Conservation (phyloP, 2,113 vertebrate genomes). For the Megaptera novaeangliae region DNA sequence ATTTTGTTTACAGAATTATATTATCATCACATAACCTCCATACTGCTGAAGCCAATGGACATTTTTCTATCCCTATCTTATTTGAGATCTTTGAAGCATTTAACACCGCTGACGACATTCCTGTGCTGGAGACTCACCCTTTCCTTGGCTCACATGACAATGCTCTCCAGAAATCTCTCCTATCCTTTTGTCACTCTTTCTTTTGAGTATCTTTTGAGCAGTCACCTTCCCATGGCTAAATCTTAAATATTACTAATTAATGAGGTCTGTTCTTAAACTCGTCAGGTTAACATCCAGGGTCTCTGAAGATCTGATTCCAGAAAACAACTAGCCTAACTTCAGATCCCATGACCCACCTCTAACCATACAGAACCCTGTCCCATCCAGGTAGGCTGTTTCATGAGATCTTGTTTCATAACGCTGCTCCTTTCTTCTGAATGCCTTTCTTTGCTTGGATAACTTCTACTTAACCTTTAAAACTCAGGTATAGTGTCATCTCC, state of each 20-base stretch:
- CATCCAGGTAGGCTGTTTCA: neutral
- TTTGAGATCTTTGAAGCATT: neutral
- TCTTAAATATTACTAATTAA: neutral
- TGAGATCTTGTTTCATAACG: neutral
- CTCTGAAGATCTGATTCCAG: neutral
- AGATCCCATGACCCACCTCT: neutral
- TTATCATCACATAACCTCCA: neutral
- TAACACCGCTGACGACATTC: neutral
- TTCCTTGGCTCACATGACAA: neutral
- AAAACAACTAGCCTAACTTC: neutral
- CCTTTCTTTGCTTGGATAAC: neutral
- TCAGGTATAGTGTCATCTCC: neutral
- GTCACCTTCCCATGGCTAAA: neutral
- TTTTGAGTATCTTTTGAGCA: neutral
- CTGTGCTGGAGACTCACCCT: neutral
- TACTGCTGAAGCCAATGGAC: neutral
- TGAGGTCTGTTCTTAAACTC: neutral
- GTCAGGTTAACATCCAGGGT: neutral
- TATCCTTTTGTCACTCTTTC: neutral
- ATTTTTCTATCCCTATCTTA: neutral
- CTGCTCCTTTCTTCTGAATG: neutral
- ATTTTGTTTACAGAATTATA: neutral
- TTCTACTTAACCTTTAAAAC: constrained; percentile 3
- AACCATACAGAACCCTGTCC: neutral
- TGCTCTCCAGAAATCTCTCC: neutral